Base-by-base conservation (phyloP, 2,113 vertebrate genomes). In the Limnothrissa miodon region DNA sequence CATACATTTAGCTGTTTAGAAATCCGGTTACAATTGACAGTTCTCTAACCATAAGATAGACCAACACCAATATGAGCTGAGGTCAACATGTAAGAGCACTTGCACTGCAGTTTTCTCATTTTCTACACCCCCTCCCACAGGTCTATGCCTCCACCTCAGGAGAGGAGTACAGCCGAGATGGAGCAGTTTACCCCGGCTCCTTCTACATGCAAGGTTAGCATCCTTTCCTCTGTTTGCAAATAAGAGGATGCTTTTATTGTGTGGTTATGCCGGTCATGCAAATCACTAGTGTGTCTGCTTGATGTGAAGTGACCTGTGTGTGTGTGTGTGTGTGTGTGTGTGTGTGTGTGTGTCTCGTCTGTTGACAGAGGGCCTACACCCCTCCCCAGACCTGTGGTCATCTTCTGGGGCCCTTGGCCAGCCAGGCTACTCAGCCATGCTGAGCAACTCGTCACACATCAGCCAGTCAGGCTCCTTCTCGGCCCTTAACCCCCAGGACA, bases 71-170 rank as follows among this genome's bases (percentile, higher is more conserved):
- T 25, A 33, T 74, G 3, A 13, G 11, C 25, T 15, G 2, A 70
- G 4, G 62, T 70, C 13, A 13, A 2, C 62, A 70, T 70, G 7
- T 74, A 17, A 36, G 2, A 74, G 10, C 66, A 36, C 1, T 36
- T 15, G 15, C 25, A 0, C 3, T 21, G 48, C 4, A 56, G 2
- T 2, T 4, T 42, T 42, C 23, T 56, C 4, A 56, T 17, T 19
- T 74, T 0, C 3, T 74, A 4, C 17, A 36, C n/a, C 59, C 15
- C 90, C 85, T 78, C 9, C n/a, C n/a, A n/a, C 82, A 99, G 98
- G 98, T 99, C 84, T 99, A 99, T 90, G 96, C 97, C 21, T 94
- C 97, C 85, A 97, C 96, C 92, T 98, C 97, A 91, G 95, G 97
- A 87, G 98, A 99, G 0, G 97, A 99, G 90, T 99, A 96, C 87